Conservation (phyloP, 37 sponge, comb jelly and placozoan genomes). For the Diacarnus erythraeanus region DNA sequence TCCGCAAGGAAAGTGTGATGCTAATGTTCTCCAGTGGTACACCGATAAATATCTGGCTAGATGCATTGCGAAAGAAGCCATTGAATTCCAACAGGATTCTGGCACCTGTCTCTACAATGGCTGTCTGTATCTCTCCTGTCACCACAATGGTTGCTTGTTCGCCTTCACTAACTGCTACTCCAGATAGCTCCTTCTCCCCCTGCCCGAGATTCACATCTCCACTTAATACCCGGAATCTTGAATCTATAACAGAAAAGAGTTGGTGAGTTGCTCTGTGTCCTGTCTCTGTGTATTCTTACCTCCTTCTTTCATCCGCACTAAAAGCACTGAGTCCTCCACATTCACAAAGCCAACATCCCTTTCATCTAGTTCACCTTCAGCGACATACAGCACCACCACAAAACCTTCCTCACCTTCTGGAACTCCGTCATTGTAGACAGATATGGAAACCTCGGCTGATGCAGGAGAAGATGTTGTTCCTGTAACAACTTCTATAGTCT, state of each 20-base stretch:
- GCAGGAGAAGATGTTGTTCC: neutral
- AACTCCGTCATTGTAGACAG: neutral
- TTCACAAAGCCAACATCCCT: constrained; percentile 1
- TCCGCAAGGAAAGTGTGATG: neutral
- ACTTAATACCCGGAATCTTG: neutral
- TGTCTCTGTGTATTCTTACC: neutral
- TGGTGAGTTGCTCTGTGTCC: neutral
- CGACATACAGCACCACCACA: neutral
- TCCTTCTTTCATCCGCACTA: neutral
- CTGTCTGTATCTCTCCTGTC: neutral
- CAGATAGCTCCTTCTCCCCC: neutral
- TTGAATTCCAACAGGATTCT: neutral
- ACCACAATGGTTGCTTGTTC: neutral
- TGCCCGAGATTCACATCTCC: constrained; percentile 6
- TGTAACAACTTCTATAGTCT: neutral
- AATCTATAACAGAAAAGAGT: neutral
- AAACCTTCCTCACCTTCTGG: neutral
- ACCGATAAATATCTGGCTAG: neutral
- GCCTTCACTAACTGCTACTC: neutral
- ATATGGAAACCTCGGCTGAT: neutral
- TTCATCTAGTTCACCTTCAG: neutral
- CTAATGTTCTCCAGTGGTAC: neutral
- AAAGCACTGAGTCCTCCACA: neutral
- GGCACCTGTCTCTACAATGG: neutral
- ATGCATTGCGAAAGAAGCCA: neutral